These are phyloP conservation scores for Mesoligia furuncula DNA, from an alignment of 2,888 invertebrate genomes.

Conservation along the genomic window DNA sequence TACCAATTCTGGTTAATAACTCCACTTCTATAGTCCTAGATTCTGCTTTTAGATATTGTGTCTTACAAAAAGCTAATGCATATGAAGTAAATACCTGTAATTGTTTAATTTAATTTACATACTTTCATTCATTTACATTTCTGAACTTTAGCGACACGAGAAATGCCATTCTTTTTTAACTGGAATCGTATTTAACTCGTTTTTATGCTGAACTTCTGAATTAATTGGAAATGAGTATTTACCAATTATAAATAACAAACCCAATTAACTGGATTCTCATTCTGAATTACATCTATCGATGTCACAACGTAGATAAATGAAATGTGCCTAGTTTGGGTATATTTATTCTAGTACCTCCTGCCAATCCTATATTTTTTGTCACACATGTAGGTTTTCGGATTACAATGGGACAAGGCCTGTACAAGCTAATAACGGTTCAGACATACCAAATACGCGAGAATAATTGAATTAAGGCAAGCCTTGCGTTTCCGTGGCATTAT, in stretches of 20 bases:
- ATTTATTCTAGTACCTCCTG: neutral
- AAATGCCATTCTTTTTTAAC: no score
- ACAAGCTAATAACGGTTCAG: no score
- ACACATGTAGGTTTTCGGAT: neutral
- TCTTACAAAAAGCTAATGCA: no score
- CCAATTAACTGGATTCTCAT: constrained; percentile 1
- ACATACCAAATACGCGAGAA: neutral
- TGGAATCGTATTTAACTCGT: neutral
- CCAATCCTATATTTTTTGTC: neutral
- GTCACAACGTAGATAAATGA: neutral
- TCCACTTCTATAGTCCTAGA: no score
- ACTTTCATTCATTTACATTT: no score
- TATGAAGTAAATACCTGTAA: no score
- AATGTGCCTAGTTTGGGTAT: neutral
- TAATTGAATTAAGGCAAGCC: constrained; percentile 7
- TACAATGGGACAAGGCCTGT: no score
- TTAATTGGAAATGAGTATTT: constrained; percentile 16
- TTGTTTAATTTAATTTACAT: no score
- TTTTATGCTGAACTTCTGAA: neutral
- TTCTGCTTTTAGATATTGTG: neutral
- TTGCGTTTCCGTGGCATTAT: neutral
- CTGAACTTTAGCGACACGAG: no score
- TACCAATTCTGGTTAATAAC: no score
- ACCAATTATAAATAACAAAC: neutral
- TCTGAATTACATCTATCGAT: neutral